Evolutionary conservation across 2,797 vertebrate genomes (phyloP).

Genomic region (Fringilla coelebs): DNA sequence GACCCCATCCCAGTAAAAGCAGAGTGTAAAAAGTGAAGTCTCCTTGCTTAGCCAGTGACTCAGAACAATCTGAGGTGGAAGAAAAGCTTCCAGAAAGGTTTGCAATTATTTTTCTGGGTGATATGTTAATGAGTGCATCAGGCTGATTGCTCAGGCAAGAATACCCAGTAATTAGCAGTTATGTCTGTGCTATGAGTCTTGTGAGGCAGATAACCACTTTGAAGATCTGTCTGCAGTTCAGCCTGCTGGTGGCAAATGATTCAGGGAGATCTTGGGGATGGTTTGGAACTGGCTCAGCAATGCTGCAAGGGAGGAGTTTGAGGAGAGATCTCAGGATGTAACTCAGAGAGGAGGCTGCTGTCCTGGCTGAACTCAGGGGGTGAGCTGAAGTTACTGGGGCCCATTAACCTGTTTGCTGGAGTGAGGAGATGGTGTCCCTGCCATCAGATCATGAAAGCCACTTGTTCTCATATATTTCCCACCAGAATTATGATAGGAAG

Average conservation of each 20-base stretch:
- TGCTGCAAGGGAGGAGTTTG: background rate
- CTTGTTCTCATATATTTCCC: background rate
- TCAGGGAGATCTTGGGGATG: background rate
- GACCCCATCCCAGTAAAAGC: background rate
- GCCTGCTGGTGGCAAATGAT: background rate
- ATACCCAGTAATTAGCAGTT: slow-evolving; percentile 37
- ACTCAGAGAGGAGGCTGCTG: background rate
- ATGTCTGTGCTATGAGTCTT: slow-evolving; percentile 14
- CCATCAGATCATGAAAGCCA: background rate
- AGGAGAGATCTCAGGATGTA: background rate
- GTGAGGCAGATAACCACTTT: slow-evolving; percentile 15
- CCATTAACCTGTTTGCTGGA: background rate
- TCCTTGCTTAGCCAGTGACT: background rate
- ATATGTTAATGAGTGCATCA: slow-evolving; percentile 30
- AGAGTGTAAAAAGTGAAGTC: background rate
- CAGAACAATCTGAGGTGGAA: background rate
- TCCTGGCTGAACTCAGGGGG: background rate
- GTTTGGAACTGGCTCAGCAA: background rate
- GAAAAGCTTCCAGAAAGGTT: background rate
- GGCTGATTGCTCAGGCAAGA: slow-evolving; percentile 44
- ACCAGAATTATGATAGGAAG: background rate
- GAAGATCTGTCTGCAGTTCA: background rate
- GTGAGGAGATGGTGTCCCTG: background rate
- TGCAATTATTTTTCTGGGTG: slow-evolving; percentile 18
- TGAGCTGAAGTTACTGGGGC: background rate